Evolutionary conservation across 2,797 vertebrate genomes (phyloP).

Genomic region (Furcifer pardalis): DNA sequence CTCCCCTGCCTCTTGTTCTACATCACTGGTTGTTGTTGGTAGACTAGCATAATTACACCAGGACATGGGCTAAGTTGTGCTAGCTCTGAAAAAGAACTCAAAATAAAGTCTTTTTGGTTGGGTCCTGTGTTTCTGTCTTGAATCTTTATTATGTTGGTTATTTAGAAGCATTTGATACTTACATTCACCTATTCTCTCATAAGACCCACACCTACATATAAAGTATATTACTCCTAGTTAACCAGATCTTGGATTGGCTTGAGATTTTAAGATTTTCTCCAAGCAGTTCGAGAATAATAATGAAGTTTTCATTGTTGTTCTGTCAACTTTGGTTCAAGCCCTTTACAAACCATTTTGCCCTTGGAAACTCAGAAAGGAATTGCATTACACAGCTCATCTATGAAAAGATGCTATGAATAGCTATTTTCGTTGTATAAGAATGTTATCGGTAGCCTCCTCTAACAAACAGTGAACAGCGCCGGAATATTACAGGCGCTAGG

Average conservation of each 20-base stretch:
- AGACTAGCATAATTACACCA: background rate
- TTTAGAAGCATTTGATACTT: background rate
- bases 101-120: background rate
- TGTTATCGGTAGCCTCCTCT: slow-evolving; percentile 21
- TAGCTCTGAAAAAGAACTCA: background rate
- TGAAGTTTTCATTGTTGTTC: background rate
- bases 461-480: background rate
- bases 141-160: background rate
- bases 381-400: slow-evolving; percentile 17
- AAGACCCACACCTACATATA: background rate
- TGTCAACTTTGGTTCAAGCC: slow-evolving; percentile 21
- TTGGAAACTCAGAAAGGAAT: slow-evolving; percentile 22
- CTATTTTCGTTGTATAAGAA: slow-evolving; percentile 7
- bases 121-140: background rate
- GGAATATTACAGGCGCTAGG: slow-evolving; percentile 23
- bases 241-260: background rate
- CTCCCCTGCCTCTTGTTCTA: too few species aligned
- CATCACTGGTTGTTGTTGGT: background rate
- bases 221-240: background rate
- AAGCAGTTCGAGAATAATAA: background rate
- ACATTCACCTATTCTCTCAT: background rate
- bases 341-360: slow-evolving; percentile 10
- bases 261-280: background rate
- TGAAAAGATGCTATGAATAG: slow-evolving; percentile 1
- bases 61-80: background rate